These are phyloP conservation scores for Chelon labrosus DNA, from an alignment of 2,797 vertebrate genomes.

Conservation along the genomic window DNA sequence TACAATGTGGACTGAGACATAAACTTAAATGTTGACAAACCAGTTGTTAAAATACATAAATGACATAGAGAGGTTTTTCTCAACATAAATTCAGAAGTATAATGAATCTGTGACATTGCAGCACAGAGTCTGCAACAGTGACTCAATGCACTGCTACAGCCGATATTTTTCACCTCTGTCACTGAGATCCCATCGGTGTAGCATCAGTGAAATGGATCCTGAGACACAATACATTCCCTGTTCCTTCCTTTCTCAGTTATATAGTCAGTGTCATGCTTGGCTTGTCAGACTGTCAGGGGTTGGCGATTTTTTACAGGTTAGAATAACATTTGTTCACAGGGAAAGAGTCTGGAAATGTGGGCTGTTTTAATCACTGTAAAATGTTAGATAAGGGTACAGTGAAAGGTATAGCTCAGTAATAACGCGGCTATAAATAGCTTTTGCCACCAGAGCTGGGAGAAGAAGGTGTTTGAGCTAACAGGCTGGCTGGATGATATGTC, in stretches of 20 bases:
- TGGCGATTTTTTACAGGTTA: slow-evolving; percentile 57
- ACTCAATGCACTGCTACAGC: slow-evolving; percentile 32
- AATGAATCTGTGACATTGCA: slow-evolving; percentile 5
- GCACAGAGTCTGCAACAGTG: slow-evolving; percentile 17
- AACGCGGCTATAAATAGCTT: slow-evolving; percentile 83
- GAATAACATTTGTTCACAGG: slow-evolving; percentile 63
- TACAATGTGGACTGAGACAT: neutral
- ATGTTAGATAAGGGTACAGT: slow-evolving; percentile 74
- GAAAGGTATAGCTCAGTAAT: slow-evolving; percentile 75
- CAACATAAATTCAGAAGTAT: slow-evolving; percentile 32
- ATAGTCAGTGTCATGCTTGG: slow-evolving; percentile 47
- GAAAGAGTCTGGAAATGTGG: slow-evolving; percentile 56
- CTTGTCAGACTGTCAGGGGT: slow-evolving; percentile 55
- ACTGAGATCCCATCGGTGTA: slow-evolving; percentile 23
- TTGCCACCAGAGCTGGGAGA: slow-evolving; percentile 78
- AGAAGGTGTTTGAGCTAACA: slow-evolving; percentile 74
- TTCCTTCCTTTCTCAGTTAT: slow-evolving; percentile 31
- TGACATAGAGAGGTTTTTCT: neutral
- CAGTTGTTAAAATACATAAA: neutral
- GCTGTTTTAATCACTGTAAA: slow-evolving; percentile 69
- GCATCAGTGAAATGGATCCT: slow-evolving; percentile 44
- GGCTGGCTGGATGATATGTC: slow-evolving; percentile 67
- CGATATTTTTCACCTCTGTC: slow-evolving; percentile 19
- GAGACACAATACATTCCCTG: slow-evolving; percentile 47
- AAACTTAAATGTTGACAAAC: neutral